These are phyloP conservation scores for Cerastoderma edule DNA, from an alignment of 2,888 invertebrate species.

Conservation along the genomic window DNA sequence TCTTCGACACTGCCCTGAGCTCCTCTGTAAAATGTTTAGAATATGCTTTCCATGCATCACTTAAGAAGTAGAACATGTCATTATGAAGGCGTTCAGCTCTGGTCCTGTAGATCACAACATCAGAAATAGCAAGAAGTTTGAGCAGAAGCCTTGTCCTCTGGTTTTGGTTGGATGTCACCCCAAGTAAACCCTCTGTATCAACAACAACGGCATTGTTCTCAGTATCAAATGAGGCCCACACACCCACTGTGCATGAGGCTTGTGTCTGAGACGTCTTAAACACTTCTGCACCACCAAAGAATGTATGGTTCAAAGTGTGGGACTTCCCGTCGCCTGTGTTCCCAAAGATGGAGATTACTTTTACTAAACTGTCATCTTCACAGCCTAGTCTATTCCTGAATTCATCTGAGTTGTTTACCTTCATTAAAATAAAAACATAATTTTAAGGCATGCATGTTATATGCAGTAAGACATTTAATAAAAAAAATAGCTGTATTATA, in stretches of 20 bases:
- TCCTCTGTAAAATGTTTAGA: slow-evolving; percentile 88
- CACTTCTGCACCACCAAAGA: slow-evolving; percentile 87
- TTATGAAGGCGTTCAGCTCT: slow-evolving; percentile 90
- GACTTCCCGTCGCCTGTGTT: slow-evolving; percentile 94
- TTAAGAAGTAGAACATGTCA: slow-evolving; percentile 90
- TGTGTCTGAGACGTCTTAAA: slow-evolving; percentile 89
- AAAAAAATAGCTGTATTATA: too few species aligned
- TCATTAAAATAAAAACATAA: slow-evolving; percentile 42
- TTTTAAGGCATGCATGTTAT: background rate
- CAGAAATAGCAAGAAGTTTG: slow-evolving; percentile 92
- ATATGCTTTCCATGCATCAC: slow-evolving; percentile 90
- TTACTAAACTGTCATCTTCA: slow-evolving; percentile 85
- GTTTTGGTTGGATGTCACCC: slow-evolving; percentile 87
- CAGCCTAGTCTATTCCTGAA: slow-evolving; percentile 81
- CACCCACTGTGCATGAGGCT: slow-evolving; percentile 90
- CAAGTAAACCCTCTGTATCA: slow-evolving; percentile 92
- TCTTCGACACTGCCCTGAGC: slow-evolving; percentile 79
- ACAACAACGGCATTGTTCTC: slow-evolving; percentile 88
- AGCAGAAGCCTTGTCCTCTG: slow-evolving; percentile 89
- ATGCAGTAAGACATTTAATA: too few species aligned
- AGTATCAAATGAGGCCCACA: slow-evolving; percentile 91
- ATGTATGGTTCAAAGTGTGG: slow-evolving; percentile 90
- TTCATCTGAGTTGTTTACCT: slow-evolving; percentile 80
- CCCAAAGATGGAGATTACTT: slow-evolving; percentile 93
- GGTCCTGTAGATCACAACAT: slow-evolving; percentile 91